Percentiles rank a stretch among this genome's conserved stretches.
phyloP scores from a whole-genome alignment of 2,113 vertebrate genomes.

The Phaethon lepturus region DNA sequence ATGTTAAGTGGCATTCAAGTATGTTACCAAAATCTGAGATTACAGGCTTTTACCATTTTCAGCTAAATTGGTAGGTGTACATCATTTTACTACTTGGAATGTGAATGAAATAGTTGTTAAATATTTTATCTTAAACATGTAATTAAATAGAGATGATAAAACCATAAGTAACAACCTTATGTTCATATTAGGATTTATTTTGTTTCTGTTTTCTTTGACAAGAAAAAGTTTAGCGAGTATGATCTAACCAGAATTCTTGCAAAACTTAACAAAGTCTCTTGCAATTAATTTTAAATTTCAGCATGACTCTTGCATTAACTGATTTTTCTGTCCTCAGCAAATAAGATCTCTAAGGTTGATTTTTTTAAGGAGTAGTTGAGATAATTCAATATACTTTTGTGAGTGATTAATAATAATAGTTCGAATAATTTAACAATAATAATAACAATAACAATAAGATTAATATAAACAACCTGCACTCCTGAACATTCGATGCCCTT shows the following conservation, averaged over 20 bases:
- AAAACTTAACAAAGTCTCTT: neutral
- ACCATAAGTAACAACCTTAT: neutral
- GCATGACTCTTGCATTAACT: neutral
- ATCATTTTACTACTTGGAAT: neutral
- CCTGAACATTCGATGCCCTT: neutral
- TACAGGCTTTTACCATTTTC: neutral
- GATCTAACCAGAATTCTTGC: neutral
- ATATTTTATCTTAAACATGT: neutral
- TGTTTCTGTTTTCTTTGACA: neutral
- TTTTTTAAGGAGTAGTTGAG: neutral
- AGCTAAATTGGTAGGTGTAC: neutral
- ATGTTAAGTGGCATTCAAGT: neutral
- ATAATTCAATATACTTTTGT: neutral
- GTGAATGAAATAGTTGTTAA: neutral
- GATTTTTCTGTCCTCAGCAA: neutral
- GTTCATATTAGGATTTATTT: neutral
- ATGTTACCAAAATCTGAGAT: neutral
- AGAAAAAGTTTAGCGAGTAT: neutral
- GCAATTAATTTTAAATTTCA: neutral
- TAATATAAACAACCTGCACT: neutral
- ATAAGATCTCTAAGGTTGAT: neutral
- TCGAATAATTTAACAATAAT: no score
- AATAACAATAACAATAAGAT: neutral
- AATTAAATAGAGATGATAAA: neutral
- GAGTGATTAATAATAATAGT: neutral